Conservation (phyloP, 2,113 vertebrate genomes). For the Ancistrus triradiatus region DNA sequence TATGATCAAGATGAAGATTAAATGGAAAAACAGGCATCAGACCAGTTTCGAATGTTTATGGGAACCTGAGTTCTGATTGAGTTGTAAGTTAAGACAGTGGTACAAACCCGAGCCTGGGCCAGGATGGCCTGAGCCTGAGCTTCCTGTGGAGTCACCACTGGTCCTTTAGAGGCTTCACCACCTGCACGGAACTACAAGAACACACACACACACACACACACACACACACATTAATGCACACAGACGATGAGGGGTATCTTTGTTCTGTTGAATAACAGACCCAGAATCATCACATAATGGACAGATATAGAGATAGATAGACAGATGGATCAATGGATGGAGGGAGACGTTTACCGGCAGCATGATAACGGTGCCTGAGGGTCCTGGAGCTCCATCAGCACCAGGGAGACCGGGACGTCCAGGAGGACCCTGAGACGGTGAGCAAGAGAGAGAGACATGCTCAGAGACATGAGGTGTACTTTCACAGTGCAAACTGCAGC, state of each 20-base stretch:
- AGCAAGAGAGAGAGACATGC: slow-evolving; percentile 8
- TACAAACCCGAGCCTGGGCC: slow-evolving; percentile 87
- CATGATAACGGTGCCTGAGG: slow-evolving; percentile 93
- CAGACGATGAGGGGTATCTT: neutral
- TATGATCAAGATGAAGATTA: too few species aligned
- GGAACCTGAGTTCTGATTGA: too few species aligned
- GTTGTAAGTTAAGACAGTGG: too few species aligned
- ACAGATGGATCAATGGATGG: neutral
- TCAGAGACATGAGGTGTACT: neutral
- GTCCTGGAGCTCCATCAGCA: slow-evolving; percentile 90
- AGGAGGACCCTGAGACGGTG: slow-evolving; percentile 76
- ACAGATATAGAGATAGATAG: neutral
- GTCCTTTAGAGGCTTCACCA: slow-evolving; percentile 88
- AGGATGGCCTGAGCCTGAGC: slow-evolving; percentile 97
- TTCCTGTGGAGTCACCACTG: slow-evolving; percentile 86
- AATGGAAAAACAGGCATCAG: too few species aligned
- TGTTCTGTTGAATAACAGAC: too few species aligned
- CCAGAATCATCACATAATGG: too few species aligned
- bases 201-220: slow-evolving; percentile 26
- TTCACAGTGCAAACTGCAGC: too few species aligned
- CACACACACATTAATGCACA: slow-evolving; percentile 9
- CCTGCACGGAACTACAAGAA: slow-evolving; percentile 86
- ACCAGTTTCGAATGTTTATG: too few species aligned
- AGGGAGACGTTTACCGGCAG: slow-evolving; percentile 79
- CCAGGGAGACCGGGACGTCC: slow-evolving; percentile 92